Evolutionary conservation across 2,888 invertebrate genomes (phyloP), one percentile per base, ranked within the genome.

Genomic region (Cistogaster globosa): DNA sequence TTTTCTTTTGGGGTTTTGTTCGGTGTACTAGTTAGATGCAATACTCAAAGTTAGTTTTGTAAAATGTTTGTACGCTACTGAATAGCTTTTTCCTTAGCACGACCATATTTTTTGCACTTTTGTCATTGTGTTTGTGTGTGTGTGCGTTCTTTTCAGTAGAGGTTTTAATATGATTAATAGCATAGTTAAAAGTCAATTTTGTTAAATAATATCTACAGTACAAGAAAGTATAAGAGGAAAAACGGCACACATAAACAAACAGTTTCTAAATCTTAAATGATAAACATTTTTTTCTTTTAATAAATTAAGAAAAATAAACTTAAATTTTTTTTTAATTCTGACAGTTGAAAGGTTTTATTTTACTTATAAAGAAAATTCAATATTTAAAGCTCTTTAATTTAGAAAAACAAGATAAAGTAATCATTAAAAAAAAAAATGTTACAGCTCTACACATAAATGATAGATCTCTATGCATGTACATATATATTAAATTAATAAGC

Each of bases 181-280:
- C 81, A 42, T 78, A 74, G 81, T 81, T 85, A 81, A 85, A 85
- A 85, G 84, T 85, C 84, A 81, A 85, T 85, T 85, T 83, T 83
- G 82, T 71, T 77, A 81, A 81, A 81, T 77, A 75, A 79, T 67
- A 79, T 75, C 62, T 62, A 68, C 51, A 48, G 60, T 14, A 65
- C 22, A 42, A 77, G 48, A 60, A 14, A 53, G 20, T 0, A 42
- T 71, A 11, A 51, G 57, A 14, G 16, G 48, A 62, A 55, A 60
- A 6, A 42, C 14, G 14, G 38, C 22, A 42, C 7, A 63, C 16
- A 69, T 12, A n/a, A 4, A 53, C 22, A 72, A 9, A 74, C 8
- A 26, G n/a, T 69, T 78, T 72, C 55, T 62, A 83, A 60, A 78
- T 83, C 51, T 83, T 55, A 68, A 72, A 58, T 77, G 58, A 53